These are phyloP conservation scores for Zootermopsis nevadensis DNA, from an alignment of 2,888 invertebrate genomes.

Conservation along the genomic window DNA sequence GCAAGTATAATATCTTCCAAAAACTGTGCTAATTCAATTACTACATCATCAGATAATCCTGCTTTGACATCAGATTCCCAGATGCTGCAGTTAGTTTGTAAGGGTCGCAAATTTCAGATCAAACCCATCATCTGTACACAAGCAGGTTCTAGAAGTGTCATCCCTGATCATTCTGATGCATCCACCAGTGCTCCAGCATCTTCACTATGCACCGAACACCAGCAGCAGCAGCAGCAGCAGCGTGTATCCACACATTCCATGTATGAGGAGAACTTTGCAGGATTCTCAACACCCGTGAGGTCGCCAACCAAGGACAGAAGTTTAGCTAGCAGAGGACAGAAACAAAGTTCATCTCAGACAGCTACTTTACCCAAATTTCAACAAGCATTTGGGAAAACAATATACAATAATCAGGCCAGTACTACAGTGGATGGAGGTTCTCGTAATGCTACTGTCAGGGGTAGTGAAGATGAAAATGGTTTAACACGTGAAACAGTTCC, in stretches of 20 bases:
- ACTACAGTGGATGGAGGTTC: constrained; percentile 28
- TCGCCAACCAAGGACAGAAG: constrained; percentile 2
- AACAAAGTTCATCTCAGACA: constrained; percentile 33
- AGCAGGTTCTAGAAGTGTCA: neutral
- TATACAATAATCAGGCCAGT: constrained; percentile 60
- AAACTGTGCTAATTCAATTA: constrained; percentile 30
- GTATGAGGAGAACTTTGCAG: constrained; percentile 25
- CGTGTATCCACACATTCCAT: constrained; percentile 1
- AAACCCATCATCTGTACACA: constrained; percentile 40
- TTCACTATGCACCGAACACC: neutral
- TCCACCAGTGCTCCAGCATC: neutral
- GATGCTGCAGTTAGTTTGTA: constrained; percentile 44
- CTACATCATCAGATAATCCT: constrained; percentile 10
- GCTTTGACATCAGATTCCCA: constrained; percentile 42
- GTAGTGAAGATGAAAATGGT: neutral
- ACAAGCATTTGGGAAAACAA: constrained; percentile 81
- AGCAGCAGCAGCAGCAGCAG: constrained; percentile 7
- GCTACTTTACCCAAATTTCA: constrained; percentile 79
- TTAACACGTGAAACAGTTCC: neutral
- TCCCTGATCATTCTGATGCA: constrained; percentile 25
- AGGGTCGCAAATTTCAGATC: constrained; percentile 37
- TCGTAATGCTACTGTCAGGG: neutral
- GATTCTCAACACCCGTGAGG: neutral
- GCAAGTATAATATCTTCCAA: constrained; percentile 46
- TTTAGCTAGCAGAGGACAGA: constrained; percentile 12